Percentiles rank a stretch among this genome's conserved stretches.
phyloP scores from a whole-genome alignment of 2,797 vertebrate species.

The Brachyrhaphis roseni region DNA sequence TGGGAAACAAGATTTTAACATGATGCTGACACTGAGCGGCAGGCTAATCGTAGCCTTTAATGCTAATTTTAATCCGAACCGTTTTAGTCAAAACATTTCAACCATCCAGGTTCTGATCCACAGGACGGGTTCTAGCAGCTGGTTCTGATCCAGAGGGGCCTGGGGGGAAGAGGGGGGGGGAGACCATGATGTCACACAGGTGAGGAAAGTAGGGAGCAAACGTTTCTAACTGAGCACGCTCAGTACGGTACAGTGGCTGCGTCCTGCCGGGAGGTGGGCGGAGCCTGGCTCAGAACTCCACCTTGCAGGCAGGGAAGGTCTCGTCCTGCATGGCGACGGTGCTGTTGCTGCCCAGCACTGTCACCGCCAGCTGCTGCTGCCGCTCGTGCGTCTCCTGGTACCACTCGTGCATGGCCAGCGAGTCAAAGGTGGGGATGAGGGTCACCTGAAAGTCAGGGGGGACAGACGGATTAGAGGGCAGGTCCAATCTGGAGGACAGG shows the following conservation, averaged over 20 bases:
- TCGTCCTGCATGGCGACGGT: slow-evolving; percentile 97
- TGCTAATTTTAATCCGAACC: background rate
- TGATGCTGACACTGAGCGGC: background rate
- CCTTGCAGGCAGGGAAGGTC: slow-evolving; percentile 95
- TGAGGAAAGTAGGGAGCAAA: slow-evolving; percentile 1
- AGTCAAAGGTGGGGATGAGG: slow-evolving; percentile 93
- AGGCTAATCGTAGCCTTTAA: background rate
- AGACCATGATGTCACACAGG: slow-evolving; percentile 22
- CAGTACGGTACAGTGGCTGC: background rate
- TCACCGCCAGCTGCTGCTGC: slow-evolving; percentile 86
- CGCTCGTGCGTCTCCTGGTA: slow-evolving; percentile 88
- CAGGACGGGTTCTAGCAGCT: background rate
- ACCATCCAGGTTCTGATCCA: background rate
- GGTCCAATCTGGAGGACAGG: background rate
- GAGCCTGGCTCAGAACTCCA: slow-evolving; percentile 87
- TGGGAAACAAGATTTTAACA: background rate
- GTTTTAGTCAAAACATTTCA: background rate
- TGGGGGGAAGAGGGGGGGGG: no score
- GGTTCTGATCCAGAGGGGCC: slow-evolving; percentile 33
- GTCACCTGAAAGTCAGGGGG: slow-evolving; percentile 81
- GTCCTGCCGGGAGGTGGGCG: background rate
- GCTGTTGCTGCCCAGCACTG: slow-evolving; percentile 93
- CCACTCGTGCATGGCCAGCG: slow-evolving; percentile 89
- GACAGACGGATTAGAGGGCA: slow-evolving; percentile 23
- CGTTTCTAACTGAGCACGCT: slow-evolving; percentile 26